phyloP scores from a whole-genome alignment of 2,888 invertebrate genomes.

The Drosophila engyochracea region DNA sequence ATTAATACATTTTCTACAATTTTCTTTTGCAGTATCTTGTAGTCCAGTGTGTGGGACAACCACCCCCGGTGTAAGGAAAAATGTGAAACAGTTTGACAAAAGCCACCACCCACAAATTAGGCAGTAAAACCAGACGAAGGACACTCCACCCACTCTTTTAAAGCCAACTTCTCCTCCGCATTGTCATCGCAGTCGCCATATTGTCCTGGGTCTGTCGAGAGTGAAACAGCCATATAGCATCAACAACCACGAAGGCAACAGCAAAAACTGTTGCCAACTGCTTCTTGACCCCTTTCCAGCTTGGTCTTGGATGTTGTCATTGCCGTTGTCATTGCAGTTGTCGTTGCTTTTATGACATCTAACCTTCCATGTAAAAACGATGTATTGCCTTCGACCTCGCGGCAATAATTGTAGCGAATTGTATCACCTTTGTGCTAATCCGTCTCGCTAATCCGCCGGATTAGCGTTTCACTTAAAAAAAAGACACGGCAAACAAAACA shows the following conservation, averaged over 20 bases:
- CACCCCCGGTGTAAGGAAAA: slow-evolving; percentile 55
- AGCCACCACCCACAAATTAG: slow-evolving; percentile 80
- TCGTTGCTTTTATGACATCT: slow-evolving; percentile 51
- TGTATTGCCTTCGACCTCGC: slow-evolving; percentile 57
- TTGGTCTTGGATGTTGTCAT: slow-evolving; percentile 26
- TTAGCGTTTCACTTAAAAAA: slow-evolving; percentile 73
- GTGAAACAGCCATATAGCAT: slow-evolving; percentile 25
- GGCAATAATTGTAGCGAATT: slow-evolving; percentile 66
- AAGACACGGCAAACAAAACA: slow-evolving; percentile 52
- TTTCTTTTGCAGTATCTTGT: slow-evolving; percentile 17
- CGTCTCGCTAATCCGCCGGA: slow-evolving; percentile 71
- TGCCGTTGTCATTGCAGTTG: slow-evolving; percentile 15
- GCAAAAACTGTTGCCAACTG: slow-evolving; percentile 33
- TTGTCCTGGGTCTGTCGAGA: slow-evolving; percentile 43
- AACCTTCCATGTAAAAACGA: slow-evolving; percentile 69
- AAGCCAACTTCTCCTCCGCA: not conserved
- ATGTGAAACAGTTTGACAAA: slow-evolving; percentile 77
- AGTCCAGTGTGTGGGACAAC: slow-evolving; percentile 44
- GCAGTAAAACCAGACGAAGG: slow-evolving; percentile 52
- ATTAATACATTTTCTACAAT: not conserved
- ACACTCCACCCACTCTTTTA: slow-evolving; percentile 11
- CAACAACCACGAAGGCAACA: slow-evolving; percentile 11
- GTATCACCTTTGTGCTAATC: slow-evolving; percentile 76
- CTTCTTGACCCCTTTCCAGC: slow-evolving; percentile 70
- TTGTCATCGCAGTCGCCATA: slow-evolving; percentile 47